Evolutionary conservation across 2,113 vertebrate genomes (phyloP).

Genomic region (Pterocles burchelli): DNA sequence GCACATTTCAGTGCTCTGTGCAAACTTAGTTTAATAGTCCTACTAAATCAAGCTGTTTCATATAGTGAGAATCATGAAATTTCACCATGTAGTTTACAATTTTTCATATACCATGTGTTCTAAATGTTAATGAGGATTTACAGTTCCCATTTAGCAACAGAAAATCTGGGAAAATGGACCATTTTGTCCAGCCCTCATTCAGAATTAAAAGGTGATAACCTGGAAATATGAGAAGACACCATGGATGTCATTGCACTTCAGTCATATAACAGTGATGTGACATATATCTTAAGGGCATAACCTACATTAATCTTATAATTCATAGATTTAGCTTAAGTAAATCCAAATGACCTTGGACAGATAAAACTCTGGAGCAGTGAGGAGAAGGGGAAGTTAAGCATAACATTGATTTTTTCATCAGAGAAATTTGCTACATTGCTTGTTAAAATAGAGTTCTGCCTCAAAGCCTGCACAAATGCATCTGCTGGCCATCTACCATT

Average conservation of each 20-base stretch:
- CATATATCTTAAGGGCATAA: not conserved
- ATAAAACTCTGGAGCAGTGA: not conserved
- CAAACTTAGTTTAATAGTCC: not conserved
- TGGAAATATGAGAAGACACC: not conserved
- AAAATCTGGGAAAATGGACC: not conserved
- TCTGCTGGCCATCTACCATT: not conserved
- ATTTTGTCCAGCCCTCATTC: not conserved
- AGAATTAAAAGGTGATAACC: not conserved
- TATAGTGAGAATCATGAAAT: not conserved
- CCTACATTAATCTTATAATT: not conserved
- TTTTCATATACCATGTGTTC: not conserved
- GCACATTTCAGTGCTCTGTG: not conserved
- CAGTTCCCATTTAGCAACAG: not conserved
- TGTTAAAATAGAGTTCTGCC: not conserved
- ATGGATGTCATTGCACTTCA: not conserved
- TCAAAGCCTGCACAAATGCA: not conserved
- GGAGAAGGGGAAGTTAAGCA: not conserved
- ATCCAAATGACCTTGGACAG: not conserved
- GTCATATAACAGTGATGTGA: not conserved
- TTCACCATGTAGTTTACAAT: not conserved
- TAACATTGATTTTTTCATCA: not conserved
- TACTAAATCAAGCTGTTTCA: not conserved
- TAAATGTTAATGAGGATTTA: not conserved
- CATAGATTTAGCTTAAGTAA: not conserved
- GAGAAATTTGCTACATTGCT: not conserved